A percentile compares a stretch with the other conserved stretches of the same genome.
Conservation (phyloP, 2,888 invertebrate species). For the Drymonia ruficornis region DNA sequence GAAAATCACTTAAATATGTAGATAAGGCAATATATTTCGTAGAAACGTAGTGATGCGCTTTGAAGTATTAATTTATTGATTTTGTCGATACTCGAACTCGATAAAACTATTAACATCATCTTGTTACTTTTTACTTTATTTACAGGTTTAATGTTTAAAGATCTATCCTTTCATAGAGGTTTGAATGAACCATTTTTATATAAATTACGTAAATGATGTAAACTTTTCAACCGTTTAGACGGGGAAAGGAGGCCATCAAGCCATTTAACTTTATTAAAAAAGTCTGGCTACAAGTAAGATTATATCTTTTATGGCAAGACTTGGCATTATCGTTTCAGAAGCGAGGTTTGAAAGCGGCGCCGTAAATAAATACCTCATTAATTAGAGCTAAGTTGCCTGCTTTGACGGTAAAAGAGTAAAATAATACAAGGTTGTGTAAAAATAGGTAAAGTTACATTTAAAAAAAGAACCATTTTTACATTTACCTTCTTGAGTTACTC, state of each 20-base stretch:
- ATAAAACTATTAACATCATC: no score
- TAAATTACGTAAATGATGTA: neutral
- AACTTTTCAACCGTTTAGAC: neutral
- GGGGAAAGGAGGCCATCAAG: neutral
- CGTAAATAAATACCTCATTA: conserved; percentile 4
- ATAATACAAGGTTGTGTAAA: neutral
- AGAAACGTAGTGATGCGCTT: neutral
- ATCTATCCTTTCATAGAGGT: no score
- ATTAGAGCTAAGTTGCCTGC: neutral
- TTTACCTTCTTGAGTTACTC: no score
- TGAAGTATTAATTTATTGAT: neutral
- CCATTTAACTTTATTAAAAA: conserved; percentile 4
- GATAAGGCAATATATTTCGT: conserved; percentile 8
- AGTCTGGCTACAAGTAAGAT: neutral
- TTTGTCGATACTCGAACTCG: neutral
- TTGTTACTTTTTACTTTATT: no score
- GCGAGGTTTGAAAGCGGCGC: neutral
- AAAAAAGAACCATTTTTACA: no score
- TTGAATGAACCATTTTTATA: no score
- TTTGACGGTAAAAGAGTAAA: neutral
- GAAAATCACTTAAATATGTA: conserved; percentile 9
- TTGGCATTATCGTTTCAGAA: neutral
- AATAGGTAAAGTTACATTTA: neutral
- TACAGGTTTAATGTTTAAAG: no score
- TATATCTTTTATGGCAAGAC: neutral